Base-by-base conservation (phyloP, 2,113 vertebrate species). In the Barbus barbus region DNA sequence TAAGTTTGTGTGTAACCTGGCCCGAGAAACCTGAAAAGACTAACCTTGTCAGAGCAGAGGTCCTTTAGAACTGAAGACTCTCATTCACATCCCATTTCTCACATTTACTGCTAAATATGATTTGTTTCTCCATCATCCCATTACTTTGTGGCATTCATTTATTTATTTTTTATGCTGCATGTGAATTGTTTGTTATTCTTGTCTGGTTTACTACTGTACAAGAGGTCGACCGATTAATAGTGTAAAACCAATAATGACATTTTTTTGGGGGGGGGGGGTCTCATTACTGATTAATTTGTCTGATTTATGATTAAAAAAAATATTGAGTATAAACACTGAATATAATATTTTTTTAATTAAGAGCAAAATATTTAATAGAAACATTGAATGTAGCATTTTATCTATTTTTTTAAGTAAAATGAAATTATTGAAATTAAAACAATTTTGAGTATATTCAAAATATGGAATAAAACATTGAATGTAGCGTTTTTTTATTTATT, bases 1-100 rank as follows among this genome's bases (percentile, higher is more conserved):
- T 99, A 94, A 96, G 97, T 97, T 79, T 89, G 88, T 77, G 44
- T 86, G 14, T 51, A 44, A 53, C 16, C 67, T 31, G 9, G 77
- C 44, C 53, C 9, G 24, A 48, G n/a, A n/a, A n/a, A n/a, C n/a
- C n/a, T n/a, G n/a, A n/a, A n/a, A n/a, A n/a, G 14, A 48, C 14
- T 16, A 48, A 3, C 44, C 73, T 46, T 46, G 24, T 51, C 26
- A 33, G 48, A 53, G 11, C 44, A 24, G 36, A 71, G 67, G 0
- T 41, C 33, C 33, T 69, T 56, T 53, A 69, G 46, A 77, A 51
- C 41, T 61, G 18, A 53, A 1, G 8, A 2, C 20, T 5, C 56
- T 46, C 4, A 28, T 41, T 20, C 69, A 72, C 9, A 24, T n/a
- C 3, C 65, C 36, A 72, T 24, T 41, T 9, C 36, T 72, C 13